Evolutionary conservation across 1,140 invertebrate genomes (phyloP).

Genomic region (Diprion similis): DNA sequence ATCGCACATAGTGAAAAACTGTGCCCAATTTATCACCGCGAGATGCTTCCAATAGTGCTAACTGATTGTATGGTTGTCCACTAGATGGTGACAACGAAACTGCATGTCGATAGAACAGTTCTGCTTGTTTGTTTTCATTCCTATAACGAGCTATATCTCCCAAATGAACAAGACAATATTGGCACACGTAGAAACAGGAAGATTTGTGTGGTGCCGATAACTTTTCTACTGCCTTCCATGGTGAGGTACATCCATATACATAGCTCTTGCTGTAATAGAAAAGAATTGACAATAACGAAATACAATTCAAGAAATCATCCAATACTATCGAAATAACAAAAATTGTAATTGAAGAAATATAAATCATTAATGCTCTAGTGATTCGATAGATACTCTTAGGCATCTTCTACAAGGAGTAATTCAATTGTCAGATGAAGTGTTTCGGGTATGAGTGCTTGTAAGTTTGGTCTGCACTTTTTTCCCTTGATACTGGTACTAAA

Average conservation of each 20-base stretch:
- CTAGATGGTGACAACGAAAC: slow-evolving; percentile 80
- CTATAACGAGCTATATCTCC: slow-evolving; percentile 86
- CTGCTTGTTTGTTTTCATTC: slow-evolving; percentile 80
- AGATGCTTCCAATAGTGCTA: slow-evolving; percentile 81
- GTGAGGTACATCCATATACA: slow-evolving; percentile 58
- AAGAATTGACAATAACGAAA: background rate
- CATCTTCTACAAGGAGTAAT: too few relatives aligned
- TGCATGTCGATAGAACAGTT: slow-evolving; percentile 76
- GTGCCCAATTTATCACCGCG: slow-evolving; percentile 82
- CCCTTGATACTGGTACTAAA: too few relatives aligned
- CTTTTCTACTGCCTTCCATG: slow-evolving; percentile 57
- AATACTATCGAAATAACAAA: slow-evolving; percentile 9
- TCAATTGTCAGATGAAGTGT: too few relatives aligned
- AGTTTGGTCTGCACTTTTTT: too few relatives aligned
- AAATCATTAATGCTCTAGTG: background rate
- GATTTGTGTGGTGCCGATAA: slow-evolving; percentile 68
- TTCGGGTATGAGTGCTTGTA: too few relatives aligned
- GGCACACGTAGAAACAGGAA: slow-evolving; percentile 83
- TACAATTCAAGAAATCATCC: too few relatives aligned
- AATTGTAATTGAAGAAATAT: background rate
- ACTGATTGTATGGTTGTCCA: slow-evolving; percentile 89
- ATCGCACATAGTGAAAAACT: slow-evolving; percentile 84
- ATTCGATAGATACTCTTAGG: background rate
- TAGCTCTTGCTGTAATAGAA: slow-evolving; percentile 51
- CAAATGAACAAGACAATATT: slow-evolving; percentile 86